Evolutionary conservation across 2,888 invertebrate genomes (phyloP).

Genomic region (Amphipyra berbera): DNA sequence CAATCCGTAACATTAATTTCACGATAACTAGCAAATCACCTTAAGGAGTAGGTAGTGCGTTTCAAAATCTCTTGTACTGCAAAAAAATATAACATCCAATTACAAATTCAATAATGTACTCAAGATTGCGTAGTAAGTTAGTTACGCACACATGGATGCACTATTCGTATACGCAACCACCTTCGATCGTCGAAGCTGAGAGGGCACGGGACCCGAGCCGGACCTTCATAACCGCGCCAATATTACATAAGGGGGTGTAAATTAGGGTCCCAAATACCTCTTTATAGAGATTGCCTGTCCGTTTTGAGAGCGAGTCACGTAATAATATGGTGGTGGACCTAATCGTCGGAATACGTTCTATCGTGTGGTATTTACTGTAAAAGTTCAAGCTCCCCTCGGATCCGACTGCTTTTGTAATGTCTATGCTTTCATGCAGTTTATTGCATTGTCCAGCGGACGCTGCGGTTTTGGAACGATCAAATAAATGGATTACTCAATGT

Average conservation of each 20-base stretch:
- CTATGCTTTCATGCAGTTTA: conserved; percentile 51
- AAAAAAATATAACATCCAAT: conserved; percentile 1
- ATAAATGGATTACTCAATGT: conserved; percentile 12
- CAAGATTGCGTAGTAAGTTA: conserved; percentile 13
- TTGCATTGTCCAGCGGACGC: conserved; percentile 38
- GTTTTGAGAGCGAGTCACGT: conserved; percentile 83
- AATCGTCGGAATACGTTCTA: conserved; percentile 70
- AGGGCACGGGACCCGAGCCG: conserved; percentile 65
- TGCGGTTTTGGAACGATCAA: conserved; percentile 14
- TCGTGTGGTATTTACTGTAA: conserved; percentile 72
- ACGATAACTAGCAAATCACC: too few relatives aligned
- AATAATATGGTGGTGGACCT: conserved; percentile 83
- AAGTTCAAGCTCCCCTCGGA: conserved; percentile 53
- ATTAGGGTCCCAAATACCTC: conserved; percentile 86
- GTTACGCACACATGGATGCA: conserved; percentile 30
- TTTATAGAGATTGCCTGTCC: conserved; percentile 86
- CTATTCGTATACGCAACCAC: conserved; percentile 41
- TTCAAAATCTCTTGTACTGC: too few relatives aligned
- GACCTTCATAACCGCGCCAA: conserved; percentile 82
- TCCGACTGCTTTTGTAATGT: conserved; percentile 34
- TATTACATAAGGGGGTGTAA: conserved; percentile 87
- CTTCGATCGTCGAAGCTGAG: conserved; percentile 61
- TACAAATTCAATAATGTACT: conserved; percentile 8
- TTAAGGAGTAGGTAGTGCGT: too few relatives aligned
- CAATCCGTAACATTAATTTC: too few relatives aligned